Conservation (phyloP, 2,113 vertebrate genomes). For the Gymnobelideus leadbeateri region DNA sequence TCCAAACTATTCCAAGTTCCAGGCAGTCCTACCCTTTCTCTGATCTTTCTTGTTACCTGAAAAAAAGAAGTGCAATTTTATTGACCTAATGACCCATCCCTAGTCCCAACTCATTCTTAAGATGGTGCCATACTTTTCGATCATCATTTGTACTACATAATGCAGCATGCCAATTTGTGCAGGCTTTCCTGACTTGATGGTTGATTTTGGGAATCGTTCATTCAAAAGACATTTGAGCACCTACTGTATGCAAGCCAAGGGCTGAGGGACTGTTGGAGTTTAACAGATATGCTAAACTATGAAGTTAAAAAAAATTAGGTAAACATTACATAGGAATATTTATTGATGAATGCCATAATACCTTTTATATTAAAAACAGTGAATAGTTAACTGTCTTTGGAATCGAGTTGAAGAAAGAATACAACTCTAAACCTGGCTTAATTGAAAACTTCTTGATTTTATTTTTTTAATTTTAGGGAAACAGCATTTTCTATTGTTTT, state of each 20-base stretch:
- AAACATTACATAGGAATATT: not conserved
- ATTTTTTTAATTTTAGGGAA: conserved; percentile 16
- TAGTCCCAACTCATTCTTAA: not conserved
- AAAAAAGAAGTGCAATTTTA: not conserved
- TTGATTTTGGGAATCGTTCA: not conserved
- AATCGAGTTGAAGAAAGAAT: not conserved
- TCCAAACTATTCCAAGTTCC: too few relatives aligned
- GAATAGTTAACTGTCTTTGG: not conserved
- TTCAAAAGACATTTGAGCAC: not conserved
- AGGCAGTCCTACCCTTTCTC: too few relatives aligned
- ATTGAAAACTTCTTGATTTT: not conserved
- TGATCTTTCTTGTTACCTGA: not conserved
- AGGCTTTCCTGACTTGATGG: not conserved
- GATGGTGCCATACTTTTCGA: not conserved
- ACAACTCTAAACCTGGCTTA: not conserved
- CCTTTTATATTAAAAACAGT: not conserved
- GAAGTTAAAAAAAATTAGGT: not conserved
- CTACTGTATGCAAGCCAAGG: not conserved
- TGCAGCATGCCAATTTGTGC: not conserved
- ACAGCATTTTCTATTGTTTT: conserved; percentile 9
- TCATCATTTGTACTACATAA: not conserved
- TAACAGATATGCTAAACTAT: not conserved
- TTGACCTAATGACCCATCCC: not conserved
- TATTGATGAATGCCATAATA: not conserved
- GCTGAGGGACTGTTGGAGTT: not conserved